These are phyloP conservation scores for Tiliqua scincoides DNA, from an alignment of 2,113 vertebrate species.

Conservation along the genomic window DNA sequence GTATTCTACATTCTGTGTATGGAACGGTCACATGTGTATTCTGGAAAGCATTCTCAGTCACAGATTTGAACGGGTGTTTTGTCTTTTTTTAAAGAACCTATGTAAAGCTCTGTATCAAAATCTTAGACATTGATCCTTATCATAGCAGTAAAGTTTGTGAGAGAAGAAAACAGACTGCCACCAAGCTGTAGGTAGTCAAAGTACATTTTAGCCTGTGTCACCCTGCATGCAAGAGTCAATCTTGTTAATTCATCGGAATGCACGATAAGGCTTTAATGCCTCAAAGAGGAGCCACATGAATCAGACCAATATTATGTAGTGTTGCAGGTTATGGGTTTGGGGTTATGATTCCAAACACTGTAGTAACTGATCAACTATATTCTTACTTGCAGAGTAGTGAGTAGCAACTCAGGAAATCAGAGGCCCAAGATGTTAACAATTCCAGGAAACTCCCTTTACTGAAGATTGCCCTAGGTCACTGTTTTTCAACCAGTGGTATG, in stretches of 20 bases:
- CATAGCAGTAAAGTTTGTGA: constrained; percentile 16
- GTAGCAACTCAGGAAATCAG: too few species aligned
- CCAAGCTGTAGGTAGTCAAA: constrained; percentile 23
- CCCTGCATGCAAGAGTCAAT: neutral
- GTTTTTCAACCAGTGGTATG: too few species aligned
- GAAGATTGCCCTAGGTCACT: too few species aligned
- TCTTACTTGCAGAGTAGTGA: too few species aligned
- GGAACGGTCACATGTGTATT: too few species aligned
- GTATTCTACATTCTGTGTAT: too few species aligned
- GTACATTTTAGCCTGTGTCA: neutral
- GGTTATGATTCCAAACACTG: too few species aligned
- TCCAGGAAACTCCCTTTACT: too few species aligned
- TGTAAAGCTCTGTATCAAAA: constrained; percentile 15
- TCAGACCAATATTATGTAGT: neutral
- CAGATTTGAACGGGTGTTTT: neutral
- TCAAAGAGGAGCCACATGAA: neutral
- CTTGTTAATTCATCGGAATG: neutral
- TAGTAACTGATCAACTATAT: too few species aligned
- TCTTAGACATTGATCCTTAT: constrained; percentile 37
- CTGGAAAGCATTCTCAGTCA: too few species aligned
- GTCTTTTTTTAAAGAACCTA: constrained; percentile 43
- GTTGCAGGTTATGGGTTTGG: too few species aligned
- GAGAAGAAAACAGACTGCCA: constrained; percentile 42
- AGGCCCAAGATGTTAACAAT: too few species aligned
- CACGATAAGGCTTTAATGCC: neutral